phyloP scores from a whole-genome alignment of 2,888 invertebrate species.

The Ectemnius lituratus region DNA sequence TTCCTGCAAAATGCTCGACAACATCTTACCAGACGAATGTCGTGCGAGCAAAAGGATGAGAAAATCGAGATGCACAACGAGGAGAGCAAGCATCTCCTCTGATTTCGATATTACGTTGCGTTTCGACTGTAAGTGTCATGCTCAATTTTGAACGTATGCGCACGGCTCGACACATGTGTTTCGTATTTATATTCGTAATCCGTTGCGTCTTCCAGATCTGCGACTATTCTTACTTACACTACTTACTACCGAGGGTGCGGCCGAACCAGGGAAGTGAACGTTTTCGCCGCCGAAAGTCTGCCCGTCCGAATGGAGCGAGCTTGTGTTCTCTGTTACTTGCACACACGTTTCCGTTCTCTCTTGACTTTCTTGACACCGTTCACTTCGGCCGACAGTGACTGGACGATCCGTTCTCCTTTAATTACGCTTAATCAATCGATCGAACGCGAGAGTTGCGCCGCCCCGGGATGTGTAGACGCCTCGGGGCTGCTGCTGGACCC shows the following conservation, averaged over 20 bases:
- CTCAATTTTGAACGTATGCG: constrained; percentile 32
- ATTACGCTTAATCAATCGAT: constrained; percentile 48
- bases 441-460: constrained; percentile 31
- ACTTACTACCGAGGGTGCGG: background rate
- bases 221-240: constrained; percentile 1
- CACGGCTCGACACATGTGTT: background rate
- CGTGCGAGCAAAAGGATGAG: background rate
- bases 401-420: constrained; percentile 27
- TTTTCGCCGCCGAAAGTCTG: too few relatives aligned
- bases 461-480: constrained; percentile 16
- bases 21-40: too few relatives aligned
- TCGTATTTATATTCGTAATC: constrained; percentile 19
- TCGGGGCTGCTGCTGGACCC: too few relatives aligned
- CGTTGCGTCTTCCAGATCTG: constrained; percentile 43
- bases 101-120: constrained; percentile 16
- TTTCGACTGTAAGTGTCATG: constrained; percentile 24
- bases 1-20: constrained; percentile 6
- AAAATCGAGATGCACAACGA: background rate
- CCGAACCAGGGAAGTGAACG: background rate
- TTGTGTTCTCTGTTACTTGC: constrained; percentile 5
- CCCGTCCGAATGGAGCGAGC: constrained; percentile 4
- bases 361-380: constrained; percentile 6
- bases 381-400: constrained; percentile 25
- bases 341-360: background rate
- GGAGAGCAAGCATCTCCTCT: background rate